Evolutionary conservation across 2,113 vertebrate genomes (phyloP).

Genomic region (Aythya baeri): DNA sequence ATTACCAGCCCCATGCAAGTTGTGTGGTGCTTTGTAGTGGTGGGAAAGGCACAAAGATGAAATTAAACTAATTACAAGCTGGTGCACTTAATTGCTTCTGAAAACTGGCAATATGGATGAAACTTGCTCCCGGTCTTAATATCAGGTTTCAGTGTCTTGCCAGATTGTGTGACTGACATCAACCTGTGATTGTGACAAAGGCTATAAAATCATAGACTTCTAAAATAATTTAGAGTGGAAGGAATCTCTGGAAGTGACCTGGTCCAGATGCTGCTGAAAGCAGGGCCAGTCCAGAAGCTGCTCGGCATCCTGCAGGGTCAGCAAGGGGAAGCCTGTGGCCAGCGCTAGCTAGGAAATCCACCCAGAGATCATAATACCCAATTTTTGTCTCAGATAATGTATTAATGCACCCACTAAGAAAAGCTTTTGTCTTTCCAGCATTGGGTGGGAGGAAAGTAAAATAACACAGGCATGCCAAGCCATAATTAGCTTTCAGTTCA

Average conservation of each 20-base stretch:
- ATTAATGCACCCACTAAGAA: not conserved
- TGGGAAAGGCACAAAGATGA: conserved; percentile 1
- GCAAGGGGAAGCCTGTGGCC: not conserved
- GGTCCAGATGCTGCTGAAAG: not conserved
- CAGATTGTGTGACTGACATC: not conserved
- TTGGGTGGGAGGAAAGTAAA: conserved; percentile 16
- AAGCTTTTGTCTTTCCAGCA: not conserved
- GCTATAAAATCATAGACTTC: not conserved
- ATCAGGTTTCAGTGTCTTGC: not conserved
- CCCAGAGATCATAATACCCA: not conserved
- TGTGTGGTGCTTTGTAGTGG: not conserved
- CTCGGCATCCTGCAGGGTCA: not conserved
- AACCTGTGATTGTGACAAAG: not conserved
- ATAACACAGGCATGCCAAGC: not conserved
- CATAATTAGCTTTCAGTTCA: conserved; percentile 3
- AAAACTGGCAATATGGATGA: not conserved
- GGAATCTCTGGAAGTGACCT: not conserved
- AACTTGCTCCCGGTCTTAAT: conserved; percentile 14
- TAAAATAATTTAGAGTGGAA: not conserved
- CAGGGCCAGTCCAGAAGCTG: not conserved
- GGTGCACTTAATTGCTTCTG: conserved; percentile 29
- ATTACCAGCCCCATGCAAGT: not conserved
- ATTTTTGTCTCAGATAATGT: not conserved
- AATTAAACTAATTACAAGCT: conserved; percentile 45
- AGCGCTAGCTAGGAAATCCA: not conserved